These are phyloP conservation scores for Pyrrhopygopsis socrates DNA, from an alignment of 2,888 invertebrate species.

Conservation along the genomic window DNA sequence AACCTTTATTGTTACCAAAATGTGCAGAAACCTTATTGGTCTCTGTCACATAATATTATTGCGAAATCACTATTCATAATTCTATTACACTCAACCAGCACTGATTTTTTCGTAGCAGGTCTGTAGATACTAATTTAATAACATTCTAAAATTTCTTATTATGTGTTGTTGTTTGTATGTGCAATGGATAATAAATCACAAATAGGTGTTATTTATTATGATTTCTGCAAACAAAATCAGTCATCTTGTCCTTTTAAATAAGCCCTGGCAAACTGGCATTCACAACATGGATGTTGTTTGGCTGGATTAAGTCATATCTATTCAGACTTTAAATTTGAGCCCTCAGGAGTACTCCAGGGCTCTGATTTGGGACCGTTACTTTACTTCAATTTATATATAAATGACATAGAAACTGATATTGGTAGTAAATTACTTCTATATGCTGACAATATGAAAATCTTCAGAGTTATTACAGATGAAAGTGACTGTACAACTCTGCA, in stretches of 20 bases:
- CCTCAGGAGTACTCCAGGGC: neutral
- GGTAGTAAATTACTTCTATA: neutral
- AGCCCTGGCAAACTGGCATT: neutral
- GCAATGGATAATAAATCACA: neutral
- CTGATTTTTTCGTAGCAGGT: neutral
- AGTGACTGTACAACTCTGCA: neutral
- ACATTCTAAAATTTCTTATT: neutral
- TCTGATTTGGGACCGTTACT: neutral
- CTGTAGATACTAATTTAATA: neutral
- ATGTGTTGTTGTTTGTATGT: too few relatives aligned
- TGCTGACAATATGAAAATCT: neutral
- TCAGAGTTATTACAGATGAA: neutral
- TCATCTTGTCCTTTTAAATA: neutral
- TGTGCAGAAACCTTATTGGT: neutral
- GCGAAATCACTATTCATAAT: neutral
- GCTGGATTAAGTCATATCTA: neutral
- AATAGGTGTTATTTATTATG: neutral
- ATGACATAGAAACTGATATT: neutral
- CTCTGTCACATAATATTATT: neutral
- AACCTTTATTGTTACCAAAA: neutral
- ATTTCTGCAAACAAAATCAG: conserved; percentile 8
- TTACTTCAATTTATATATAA: neutral
- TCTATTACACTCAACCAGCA: neutral
- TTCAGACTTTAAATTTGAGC: neutral
- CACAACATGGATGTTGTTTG: neutral